Evolutionary conservation across 2,797 vertebrate genomes (phyloP), one percentile per base, ranked within the genome.

Genomic region (Hypotaenidia philippensis): DNA sequence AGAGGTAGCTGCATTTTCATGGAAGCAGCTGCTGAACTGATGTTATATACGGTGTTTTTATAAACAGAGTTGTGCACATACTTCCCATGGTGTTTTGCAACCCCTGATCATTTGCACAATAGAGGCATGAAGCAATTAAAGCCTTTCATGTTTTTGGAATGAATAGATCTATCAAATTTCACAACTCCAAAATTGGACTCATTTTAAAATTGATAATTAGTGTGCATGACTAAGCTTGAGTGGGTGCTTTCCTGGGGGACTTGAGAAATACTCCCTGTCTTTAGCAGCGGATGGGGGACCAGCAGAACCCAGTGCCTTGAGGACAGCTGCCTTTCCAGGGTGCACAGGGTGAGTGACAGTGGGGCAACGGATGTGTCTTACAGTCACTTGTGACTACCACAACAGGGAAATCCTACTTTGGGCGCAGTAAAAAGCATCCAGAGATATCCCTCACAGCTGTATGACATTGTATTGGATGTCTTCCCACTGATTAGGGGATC

Each of bases 121-220:
- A 76, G 66, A 84, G 66, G 40, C 34, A 49, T 77, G 70, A 91
- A 87, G 38, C 83, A 94, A 86, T 94, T 86, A 72, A 69, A 92
- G 59, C 52, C 52, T 91, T 88, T 93, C n/a, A 25, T 90, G 52
- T 89, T 84, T 87, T 87, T 74, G 82, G 83, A 66, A 63, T 79
- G 77, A 93, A 84, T 34, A 93, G 60, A 60, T 76, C 63, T 87
- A 83, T 87, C 85, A 94, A 79, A 89, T 96, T 93, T 94, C 86
- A 84, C 44, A 84, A 92, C 56, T 69, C 20, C 86, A 88, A 82
- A 95, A 89, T 26, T 38, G 56, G 74, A 41, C 66, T 83, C 0
- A 11, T 82, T 95, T 92, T 49, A 76, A 90, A 95, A 93, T 93
- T 86, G 83, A 53, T 96, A 84, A 96, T 96, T 92, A 55, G 36